Conservation (phyloP, 2,113 vertebrate genomes). For the Opisthocomus hoazin region DNA sequence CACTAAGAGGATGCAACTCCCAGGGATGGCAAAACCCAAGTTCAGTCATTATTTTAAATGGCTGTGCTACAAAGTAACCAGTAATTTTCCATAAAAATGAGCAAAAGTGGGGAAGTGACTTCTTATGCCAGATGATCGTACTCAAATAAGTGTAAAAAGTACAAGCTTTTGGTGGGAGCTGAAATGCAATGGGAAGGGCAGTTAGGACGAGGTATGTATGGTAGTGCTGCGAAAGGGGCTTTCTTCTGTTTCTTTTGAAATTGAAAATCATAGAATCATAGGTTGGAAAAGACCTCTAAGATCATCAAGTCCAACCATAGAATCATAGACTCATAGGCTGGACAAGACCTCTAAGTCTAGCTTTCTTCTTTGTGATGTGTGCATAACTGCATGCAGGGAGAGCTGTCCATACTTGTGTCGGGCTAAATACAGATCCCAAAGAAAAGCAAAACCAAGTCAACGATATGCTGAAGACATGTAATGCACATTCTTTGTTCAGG, state of each 20-base stretch:
- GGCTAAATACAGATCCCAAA: background rate
- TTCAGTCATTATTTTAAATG: background rate
- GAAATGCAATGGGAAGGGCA: background rate
- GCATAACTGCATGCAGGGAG: background rate
- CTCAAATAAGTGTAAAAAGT: background rate
- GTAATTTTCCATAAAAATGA: background rate
- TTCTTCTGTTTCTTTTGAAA: background rate
- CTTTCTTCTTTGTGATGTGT: background rate
- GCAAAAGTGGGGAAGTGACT: background rate
- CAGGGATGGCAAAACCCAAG: background rate
- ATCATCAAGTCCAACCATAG: too few relatives aligned
- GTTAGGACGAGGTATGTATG: background rate
- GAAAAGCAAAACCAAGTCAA: background rate
- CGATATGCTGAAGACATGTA: background rate
- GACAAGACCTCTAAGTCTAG: too few relatives aligned
- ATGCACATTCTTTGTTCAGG: background rate
- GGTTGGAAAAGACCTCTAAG: too few relatives aligned
- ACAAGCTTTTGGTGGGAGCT: background rate
- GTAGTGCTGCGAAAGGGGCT: background rate
- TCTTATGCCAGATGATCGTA: background rate
- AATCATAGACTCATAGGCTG: too few relatives aligned
- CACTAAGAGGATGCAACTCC: background rate
- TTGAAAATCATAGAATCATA: too few relatives aligned
- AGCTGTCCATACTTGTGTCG: background rate
- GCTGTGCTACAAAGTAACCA: background rate